phyloP scores from a whole-genome alignment of 2,113 vertebrate genomes.

The Mohoua ochrocephala region DNA sequence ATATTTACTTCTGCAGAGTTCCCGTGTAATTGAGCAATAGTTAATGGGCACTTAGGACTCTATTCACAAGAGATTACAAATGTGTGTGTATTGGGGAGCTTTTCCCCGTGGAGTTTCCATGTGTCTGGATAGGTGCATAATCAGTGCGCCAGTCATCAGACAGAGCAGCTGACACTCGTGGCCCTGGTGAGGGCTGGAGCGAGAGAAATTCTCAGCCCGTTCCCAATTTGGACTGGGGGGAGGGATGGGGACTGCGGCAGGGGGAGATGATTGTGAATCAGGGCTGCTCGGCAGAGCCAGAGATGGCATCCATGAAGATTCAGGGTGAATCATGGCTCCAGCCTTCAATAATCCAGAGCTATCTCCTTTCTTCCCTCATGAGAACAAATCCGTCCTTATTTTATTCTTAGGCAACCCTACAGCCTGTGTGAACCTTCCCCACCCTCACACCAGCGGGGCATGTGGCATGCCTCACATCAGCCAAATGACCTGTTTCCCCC shows the following conservation, averaged over 20 bases:
- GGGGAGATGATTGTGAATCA: not conserved
- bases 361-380: not conserved
- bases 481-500: not conserved
- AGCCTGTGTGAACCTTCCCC: not conserved
- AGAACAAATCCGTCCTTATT: not conserved
- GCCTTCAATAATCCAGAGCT: not conserved
- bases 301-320: not conserved
- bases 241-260: accelerated
- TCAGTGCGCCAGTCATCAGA: slow-evolving; percentile 48
- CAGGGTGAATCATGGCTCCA: not conserved
- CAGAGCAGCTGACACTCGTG: slow-evolving; percentile 58
- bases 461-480: not conserved
- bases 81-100: slow-evolving; percentile 42
- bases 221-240: not conserved
- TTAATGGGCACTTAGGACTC: slow-evolving; percentile 63
- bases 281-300: not conserved
- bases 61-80: slow-evolving; percentile 65
- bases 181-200: not conserved
- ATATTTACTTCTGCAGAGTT: slow-evolving; percentile 48
- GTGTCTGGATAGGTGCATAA: slow-evolving; percentile 65
- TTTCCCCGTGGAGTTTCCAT: slow-evolving; percentile 46
- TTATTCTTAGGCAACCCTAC: not conserved
- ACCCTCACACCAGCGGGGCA: accelerated
- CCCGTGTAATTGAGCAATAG: slow-evolving; percentile 51
- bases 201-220: slow-evolving; percentile 8